Evolutionary conservation across 2,797 vertebrate genomes (phyloP).

Genomic region (Scleropages formosus): DNA sequence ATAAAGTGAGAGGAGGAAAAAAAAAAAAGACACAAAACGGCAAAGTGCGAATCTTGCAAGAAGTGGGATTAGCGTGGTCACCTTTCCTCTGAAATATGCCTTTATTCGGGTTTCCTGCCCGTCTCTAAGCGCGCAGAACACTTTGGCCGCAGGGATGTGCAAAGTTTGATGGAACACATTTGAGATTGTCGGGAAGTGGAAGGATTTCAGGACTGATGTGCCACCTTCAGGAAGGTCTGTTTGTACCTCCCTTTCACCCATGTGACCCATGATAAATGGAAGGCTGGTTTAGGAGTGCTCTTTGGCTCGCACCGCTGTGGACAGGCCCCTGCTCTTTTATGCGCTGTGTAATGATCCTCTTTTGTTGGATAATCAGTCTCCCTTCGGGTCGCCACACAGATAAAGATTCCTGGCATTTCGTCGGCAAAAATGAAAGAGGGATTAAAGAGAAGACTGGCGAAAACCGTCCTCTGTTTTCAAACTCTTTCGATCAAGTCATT

Average conservation of each 20-base stretch:
- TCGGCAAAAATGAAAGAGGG: constrained; percentile 91
- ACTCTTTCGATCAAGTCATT: constrained; percentile 74
- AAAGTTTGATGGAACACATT: constrained; percentile 17
- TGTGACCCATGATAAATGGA: constrained; percentile 40
- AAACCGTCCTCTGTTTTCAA: constrained; percentile 78
- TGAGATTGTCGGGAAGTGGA: background rate
- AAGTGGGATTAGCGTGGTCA: constrained; percentile 20
- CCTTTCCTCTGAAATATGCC: constrained; percentile 15
- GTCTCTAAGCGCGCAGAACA: background rate
- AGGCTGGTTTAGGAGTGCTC: constrained; percentile 37
- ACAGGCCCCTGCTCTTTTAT: constrained; percentile 70
- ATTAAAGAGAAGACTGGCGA: constrained; percentile 85
- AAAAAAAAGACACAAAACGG: background rate
- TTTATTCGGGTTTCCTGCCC: constrained; percentile 12
- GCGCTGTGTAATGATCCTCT: constrained; percentile 80
- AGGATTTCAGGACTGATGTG: background rate
- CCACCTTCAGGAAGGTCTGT: constrained; percentile 10
- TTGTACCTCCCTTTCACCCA: constrained; percentile 1
- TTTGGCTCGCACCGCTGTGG: constrained; percentile 55
- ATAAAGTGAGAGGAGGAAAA: constrained; percentile 25
- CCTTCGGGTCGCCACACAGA: constrained; percentile 82
- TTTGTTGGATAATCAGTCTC: constrained; percentile 94
- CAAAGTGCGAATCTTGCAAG: constrained; percentile 17
- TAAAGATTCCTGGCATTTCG: constrained; percentile 86
- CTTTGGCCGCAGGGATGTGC: background rate